A percentile compares a stretch with the other conserved stretches of the same genome.
Evolutionary conservation across 2,888 invertebrate genomes (phyloP).

Genomic region (Diloba caeruleocephala): DNA sequence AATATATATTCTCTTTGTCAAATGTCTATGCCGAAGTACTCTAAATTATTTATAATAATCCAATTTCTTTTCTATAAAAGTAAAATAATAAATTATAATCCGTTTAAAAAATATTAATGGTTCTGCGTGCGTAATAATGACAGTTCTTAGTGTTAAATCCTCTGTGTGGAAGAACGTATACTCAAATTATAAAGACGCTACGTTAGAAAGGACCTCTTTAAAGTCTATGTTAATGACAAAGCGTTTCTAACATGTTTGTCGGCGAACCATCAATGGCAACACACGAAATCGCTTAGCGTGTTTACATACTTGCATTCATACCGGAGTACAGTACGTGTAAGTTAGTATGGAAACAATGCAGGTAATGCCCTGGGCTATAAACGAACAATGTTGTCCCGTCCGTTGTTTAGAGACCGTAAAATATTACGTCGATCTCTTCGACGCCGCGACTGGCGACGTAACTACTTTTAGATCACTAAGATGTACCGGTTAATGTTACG

Average conservation of each 20-base stretch:
- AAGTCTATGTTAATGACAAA: slow-evolving; percentile 27
- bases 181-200: slow-evolving; percentile 2
- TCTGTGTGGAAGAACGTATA: background rate
- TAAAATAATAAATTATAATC: too few relatives aligned
- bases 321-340: slow-evolving; percentile 33
- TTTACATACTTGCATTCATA: slow-evolving; percentile 41
- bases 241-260: slow-evolving; percentile 23
- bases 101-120: too few relatives aligned
- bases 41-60: too few relatives aligned
- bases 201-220: background rate
- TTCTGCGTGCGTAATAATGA: too few relatives aligned
- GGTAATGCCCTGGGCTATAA: slow-evolving; percentile 61
- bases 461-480: slow-evolving; percentile 37
- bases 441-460: slow-evolving; percentile 45
- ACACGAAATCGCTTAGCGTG: slow-evolving; percentile 27
- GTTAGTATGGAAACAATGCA: slow-evolving; percentile 69
- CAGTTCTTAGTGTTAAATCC: background rate
- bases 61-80: too few relatives aligned
- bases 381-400: slow-evolving; percentile 66
- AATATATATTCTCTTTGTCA: too few relatives aligned
- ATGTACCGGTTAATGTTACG: slow-evolving; percentile 22
- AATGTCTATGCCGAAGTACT: too few relatives aligned
- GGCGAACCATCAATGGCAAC: slow-evolving; percentile 22
- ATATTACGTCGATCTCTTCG: slow-evolving; percentile 69
- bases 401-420: slow-evolving; percentile 75